Base-by-base conservation (phyloP, 2,797 vertebrate species). In the Paratrypauchen microcephalus region DNA sequence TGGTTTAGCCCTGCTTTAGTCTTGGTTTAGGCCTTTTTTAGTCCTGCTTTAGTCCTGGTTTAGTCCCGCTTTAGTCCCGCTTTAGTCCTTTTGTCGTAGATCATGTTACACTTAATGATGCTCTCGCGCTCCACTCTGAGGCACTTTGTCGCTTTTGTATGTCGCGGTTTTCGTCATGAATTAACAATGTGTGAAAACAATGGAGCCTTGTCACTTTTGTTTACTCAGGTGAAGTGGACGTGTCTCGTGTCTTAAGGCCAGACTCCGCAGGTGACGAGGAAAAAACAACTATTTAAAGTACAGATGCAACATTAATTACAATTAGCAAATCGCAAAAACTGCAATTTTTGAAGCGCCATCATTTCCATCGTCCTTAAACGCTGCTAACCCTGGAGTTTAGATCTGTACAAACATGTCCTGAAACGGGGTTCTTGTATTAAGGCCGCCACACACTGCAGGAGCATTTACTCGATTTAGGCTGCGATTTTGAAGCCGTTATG, bases 61-160 rank as follows among this genome's bases (percentile, higher is more conserved):
- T 36, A 36, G 32, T 36, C 32, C 54, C 5, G 23, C 3, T 55
- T 55, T 55, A 55, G 21, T 12, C 24, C 24, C 0, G 26, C 2
- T 28, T 15, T 56, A 26, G 23, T 26, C 12, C 55, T 56, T 82
- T 82, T 70, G 69, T 76, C 76, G 71, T 82, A 71, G 90, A 85
- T 94, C 91, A 77, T 66, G 86, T 94, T 94, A 92, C 93, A 88
- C 60, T 82, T 91, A 90, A 91, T 88, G 83, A 85, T 79, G 70
- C 68, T 75, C 85, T 89, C 88, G 86, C 86, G 80, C 88, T 69
- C 60, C 82, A 80, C 88, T 93, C 91, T 91, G 84, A 92, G 90
- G 93, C 91, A 92, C 93, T 91, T 93, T 92, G 91, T 92, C 82
- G 83, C 68, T 81, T 84, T 90, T 91, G 59, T 93, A 92, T 94